These are phyloP conservation scores for Paraescarpia echinospica DNA, from an alignment of 1,140 invertebrate genomes.

Conservation along the genomic window DNA sequence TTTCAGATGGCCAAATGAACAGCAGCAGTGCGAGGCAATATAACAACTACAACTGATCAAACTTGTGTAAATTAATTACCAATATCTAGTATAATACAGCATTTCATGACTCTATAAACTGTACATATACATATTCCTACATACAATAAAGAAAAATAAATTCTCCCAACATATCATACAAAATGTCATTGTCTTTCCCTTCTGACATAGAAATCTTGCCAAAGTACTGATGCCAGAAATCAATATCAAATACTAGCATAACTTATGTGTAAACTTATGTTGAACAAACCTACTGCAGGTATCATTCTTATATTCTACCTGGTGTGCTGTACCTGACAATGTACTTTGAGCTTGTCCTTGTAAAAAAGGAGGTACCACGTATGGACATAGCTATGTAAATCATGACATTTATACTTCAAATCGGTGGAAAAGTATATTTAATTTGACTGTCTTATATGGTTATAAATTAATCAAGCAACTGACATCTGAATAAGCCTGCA, in stretches of 20 bases:
- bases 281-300: neutral
- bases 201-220: neutral
- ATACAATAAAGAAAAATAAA: neutral
- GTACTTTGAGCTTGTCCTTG: neutral
- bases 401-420: neutral
- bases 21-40: neutral
- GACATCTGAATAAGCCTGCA: neutral
- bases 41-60: neutral
- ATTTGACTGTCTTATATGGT: neutral
- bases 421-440: neutral
- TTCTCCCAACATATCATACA: slow-evolving; percentile 5
- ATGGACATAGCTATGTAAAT: neutral
- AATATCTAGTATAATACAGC: slow-evolving; percentile 2
- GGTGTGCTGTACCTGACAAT: neutral
- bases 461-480: neutral
- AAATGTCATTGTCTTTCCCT: neutral
- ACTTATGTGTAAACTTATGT: neutral
- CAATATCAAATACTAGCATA: neutral
- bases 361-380: neutral
- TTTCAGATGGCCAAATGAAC: neutral
- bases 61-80: neutral
- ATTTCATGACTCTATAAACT: slow-evolving; percentile 1
- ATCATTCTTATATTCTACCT: neutral
- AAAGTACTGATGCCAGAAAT: neutral
- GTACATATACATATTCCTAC: neutral